Conservation (phyloP, 2,888 invertebrate genomes). For the Drosophila sordidula region DNA sequence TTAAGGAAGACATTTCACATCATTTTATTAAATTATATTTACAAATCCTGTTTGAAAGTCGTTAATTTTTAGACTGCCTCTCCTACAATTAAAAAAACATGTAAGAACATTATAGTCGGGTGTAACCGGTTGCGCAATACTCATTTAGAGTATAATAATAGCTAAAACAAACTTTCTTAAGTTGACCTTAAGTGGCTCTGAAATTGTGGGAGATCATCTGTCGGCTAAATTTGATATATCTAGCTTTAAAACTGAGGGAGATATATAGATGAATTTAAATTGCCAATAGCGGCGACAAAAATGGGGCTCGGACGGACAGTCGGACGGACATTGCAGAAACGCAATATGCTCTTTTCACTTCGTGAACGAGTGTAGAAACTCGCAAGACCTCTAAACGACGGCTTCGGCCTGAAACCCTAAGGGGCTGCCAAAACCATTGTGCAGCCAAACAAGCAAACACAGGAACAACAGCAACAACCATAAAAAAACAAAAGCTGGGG, state of each 20-base stretch:
- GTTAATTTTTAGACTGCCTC: constrained; percentile 2
- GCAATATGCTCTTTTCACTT: neutral
- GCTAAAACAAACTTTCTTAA: no score
- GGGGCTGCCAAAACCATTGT: constrained; percentile 61
- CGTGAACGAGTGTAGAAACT: constrained; percentile 12
- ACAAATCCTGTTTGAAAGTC: neutral
- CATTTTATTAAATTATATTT: neutral
- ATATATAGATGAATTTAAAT: neutral
- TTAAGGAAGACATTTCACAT: neutral
- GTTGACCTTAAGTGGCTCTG: no score
- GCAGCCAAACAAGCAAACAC: constrained; percentile 44
- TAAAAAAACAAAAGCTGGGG: constrained; percentile 27
- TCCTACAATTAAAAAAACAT: constrained; percentile 24
- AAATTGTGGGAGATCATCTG: no score
- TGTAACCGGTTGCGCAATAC: neutral
- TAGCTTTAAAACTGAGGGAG: no score
- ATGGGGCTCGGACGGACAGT: no score
- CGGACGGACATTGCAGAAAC: no score
- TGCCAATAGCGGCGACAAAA: neutral
- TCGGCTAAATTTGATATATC: no score
- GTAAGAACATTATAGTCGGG: neutral
- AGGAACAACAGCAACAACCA: constrained; percentile 38
- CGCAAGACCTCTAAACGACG: constrained; percentile 34
- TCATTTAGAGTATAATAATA: neutral
- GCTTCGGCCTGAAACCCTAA: constrained; percentile 41